Evolutionary conservation across 2,888 invertebrate species (phyloP).

Genomic region (Eupithecia pulchellata): DNA sequence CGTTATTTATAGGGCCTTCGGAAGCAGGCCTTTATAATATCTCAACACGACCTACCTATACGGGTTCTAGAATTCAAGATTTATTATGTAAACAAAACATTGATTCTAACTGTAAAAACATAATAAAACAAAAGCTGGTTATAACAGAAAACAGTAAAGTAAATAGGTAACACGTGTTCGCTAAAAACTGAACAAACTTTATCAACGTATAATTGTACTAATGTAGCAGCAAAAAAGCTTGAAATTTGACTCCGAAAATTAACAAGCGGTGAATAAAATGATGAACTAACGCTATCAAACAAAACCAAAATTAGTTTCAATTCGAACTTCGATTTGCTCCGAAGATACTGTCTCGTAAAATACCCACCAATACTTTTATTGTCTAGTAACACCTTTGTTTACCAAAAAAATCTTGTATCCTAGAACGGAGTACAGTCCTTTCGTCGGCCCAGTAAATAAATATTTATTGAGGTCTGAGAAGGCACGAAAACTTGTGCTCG

Average conservation of each 20-base stretch:
- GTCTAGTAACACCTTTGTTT: neutral
- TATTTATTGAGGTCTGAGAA: slow-evolving; percentile 22
- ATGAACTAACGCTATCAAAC: neutral
- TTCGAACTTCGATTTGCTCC: neutral
- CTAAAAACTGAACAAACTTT: neutral
- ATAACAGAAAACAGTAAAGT: neutral
- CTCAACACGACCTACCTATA: slow-evolving; percentile 7
- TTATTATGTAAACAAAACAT: neutral
- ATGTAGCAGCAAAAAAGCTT: neutral
- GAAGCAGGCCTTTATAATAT: slow-evolving; percentile 18
- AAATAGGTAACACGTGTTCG: too few species aligned
- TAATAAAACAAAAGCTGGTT: neutral
- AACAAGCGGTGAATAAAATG: neutral
- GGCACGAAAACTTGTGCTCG: slow-evolving; percentile 12
- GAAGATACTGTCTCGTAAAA: neutral
- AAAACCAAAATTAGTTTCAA: neutral
- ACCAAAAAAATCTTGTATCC: neutral
- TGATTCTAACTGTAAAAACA: neutral
- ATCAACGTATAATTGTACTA: too few species aligned
- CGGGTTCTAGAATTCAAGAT: neutral
- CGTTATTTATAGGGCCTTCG: slow-evolving; percentile 21
- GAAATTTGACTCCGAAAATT: neutral
- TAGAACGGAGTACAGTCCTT: neutral
- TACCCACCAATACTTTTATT: neutral
- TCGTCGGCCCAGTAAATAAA: slow-evolving; percentile 22